A percentile compares a stretch with the other conserved stretches of the same genome.
Evolutionary conservation across 1,140 invertebrate genomes (phyloP).

Genomic region (Acromyrmex echinatior): DNA sequence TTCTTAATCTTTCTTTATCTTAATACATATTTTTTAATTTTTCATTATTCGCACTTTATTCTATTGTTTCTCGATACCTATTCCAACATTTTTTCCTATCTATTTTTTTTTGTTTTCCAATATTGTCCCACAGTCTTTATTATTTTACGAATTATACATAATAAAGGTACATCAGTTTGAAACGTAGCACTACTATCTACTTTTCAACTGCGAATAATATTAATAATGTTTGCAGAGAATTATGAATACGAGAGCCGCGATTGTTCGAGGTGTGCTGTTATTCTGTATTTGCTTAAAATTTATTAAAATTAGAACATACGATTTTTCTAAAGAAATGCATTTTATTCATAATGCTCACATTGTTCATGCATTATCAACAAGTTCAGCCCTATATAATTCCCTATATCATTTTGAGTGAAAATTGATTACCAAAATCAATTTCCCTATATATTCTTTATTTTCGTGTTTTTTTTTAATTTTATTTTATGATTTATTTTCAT

Average conservation of each 20-base stretch:
- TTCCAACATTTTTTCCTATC: neutral
- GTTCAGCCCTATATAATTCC: neutral
- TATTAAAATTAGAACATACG: slow-evolving; percentile 50
- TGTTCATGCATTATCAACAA: neutral
- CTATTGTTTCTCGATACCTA: neutral
- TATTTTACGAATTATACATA: slow-evolving; percentile 22
- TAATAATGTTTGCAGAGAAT: slow-evolving; percentile 42
- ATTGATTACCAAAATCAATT: slow-evolving; percentile 3
- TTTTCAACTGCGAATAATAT: slow-evolving; percentile 25
- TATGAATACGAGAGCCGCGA: slow-evolving; percentile 33
- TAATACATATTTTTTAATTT: neutral
- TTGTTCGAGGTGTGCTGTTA: slow-evolving; percentile 36
- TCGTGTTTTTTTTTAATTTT: neutral
- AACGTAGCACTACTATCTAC: neutral
- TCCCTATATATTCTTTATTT: neutral
- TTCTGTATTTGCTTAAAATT: slow-evolving; percentile 71
- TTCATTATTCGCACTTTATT: neutral
- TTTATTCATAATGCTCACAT: neutral
- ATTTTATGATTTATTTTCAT: neutral
- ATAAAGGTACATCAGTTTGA: slow-evolving; percentile 22
- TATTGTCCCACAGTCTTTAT: neutral
- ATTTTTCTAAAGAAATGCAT: slow-evolving; percentile 38
- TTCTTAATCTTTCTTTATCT: neutral
- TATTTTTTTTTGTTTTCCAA: neutral
- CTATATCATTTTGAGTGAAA: neutral